Evolutionary conservation across 2,113 vertebrate genomes (phyloP).

Genomic region (Chauna torquata): DNA sequence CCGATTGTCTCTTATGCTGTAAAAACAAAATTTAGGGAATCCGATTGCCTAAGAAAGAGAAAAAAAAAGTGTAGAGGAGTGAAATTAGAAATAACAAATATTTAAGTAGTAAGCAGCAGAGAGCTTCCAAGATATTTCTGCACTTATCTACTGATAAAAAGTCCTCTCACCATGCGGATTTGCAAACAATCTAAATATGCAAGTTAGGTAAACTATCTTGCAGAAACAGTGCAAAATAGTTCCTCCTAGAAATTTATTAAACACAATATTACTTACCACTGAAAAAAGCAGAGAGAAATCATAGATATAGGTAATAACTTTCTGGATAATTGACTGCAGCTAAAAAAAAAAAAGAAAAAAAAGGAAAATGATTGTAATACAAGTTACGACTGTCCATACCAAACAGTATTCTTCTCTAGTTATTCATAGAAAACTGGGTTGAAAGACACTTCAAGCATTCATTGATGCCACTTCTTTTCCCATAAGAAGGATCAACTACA

Average conservation of each 20-base stretch:
- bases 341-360: conserved; percentile 40
- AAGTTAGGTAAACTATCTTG: not conserved
- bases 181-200: not conserved
- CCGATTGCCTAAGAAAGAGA: not conserved
- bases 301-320: conserved; percentile 89
- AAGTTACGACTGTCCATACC: not conserved
- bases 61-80: not conserved
- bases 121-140: not conserved
- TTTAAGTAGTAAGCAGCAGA: not conserved
- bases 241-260: not conserved
- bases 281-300: conserved; percentile 97
- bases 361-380: not conserved
- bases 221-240: not conserved
- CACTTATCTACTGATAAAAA: not conserved
- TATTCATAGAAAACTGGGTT: not conserved
- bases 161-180: not conserved
- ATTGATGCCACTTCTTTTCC: not conserved
- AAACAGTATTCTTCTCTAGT: not conserved
- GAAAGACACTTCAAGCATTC: not conserved
- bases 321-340: conserved; percentile 94
- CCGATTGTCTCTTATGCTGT: not conserved
- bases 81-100: not conserved
- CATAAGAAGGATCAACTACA: not conserved
- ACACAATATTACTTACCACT: conserved; percentile 82
- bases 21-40: not conserved